Conservation (phyloP, 2,888 invertebrate genomes). For the Cephus rjabovi region DNA sequence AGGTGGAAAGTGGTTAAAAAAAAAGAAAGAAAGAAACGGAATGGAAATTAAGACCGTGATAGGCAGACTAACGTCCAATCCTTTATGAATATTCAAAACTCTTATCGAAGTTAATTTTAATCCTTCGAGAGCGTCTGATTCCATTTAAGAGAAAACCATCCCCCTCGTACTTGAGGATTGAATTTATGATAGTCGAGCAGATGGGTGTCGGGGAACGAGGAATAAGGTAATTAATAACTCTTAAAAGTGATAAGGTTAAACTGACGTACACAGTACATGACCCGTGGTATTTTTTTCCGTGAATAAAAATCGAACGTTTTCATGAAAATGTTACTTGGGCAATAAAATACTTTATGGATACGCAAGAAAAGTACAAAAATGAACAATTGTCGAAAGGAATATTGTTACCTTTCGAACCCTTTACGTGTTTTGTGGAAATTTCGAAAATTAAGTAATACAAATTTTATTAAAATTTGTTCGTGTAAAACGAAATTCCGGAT, state of each 20-base stretch:
- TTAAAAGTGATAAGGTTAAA: not conserved
- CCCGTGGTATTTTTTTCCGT: too few relatives aligned
- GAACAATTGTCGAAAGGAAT: too few relatives aligned
- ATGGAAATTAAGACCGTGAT: not conserved
- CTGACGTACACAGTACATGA: too few relatives aligned
- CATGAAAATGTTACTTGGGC: too few relatives aligned
- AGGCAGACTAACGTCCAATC: not conserved
- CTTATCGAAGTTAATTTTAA: not conserved
- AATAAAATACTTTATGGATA: too few relatives aligned
- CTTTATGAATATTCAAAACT: not conserved
- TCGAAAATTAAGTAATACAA: too few relatives aligned
- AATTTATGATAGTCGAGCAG: not conserved
- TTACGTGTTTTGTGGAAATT: too few relatives aligned
- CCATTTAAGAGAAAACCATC: not conserved
- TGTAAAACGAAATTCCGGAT: too few relatives aligned
- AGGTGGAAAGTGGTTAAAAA: not conserved
- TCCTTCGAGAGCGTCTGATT: not conserved
- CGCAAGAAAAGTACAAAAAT: too few relatives aligned
- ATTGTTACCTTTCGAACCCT: too few relatives aligned
- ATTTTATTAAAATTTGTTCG: too few relatives aligned
- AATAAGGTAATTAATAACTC: not conserved
- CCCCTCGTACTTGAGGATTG: not conserved
- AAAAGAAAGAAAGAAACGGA: not conserved
- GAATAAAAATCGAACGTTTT: too few relatives aligned
- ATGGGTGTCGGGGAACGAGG: not conserved